A percentile compares a stretch with the other conserved stretches of the same genome.
These are phyloP conservation scores for Diplazon laetatorius DNA, from an alignment of 2,888 invertebrate species.

Conservation along the genomic window DNA sequence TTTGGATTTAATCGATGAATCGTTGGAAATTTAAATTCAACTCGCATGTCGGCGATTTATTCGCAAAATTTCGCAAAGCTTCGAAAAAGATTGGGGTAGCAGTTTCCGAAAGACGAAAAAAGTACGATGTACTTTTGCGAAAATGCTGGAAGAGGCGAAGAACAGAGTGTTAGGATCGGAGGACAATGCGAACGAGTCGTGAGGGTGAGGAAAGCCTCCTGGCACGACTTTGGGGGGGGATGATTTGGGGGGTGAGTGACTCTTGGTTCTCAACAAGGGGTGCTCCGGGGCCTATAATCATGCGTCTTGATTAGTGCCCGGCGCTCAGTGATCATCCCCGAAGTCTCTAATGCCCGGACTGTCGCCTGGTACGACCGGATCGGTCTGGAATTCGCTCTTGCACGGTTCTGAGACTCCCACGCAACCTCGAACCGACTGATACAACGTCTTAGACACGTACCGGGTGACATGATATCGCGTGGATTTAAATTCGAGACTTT, in stretches of 20 bases:
- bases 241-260: slow-evolving; percentile 33
- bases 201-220: slow-evolving; percentile 16
- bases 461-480: slow-evolving; percentile 8
- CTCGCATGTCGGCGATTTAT: no score
- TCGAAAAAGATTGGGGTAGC: background rate
- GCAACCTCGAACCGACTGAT: background rate
- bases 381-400: background rate
- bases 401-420: background rate
- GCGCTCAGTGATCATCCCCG: slow-evolving; percentile 81
- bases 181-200: slow-evolving; percentile 35
- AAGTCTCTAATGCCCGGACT: slow-evolving; percentile 78
- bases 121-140: slow-evolving; percentile 69
- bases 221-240: slow-evolving; percentile 34
- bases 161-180: slow-evolving; percentile 3
- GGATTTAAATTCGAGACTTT: no score
- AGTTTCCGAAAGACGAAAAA: slow-evolving; percentile 18
- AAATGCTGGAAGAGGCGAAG: slow-evolving; percentile 15
- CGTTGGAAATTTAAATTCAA: no score
- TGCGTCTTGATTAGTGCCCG: slow-evolving; percentile 82
- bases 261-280: slow-evolving; percentile 66
- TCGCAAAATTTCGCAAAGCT: background rate
- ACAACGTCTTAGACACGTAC: slow-evolving; percentile 15
- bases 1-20: no score
- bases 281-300: slow-evolving; percentile 81
- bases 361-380: slow-evolving; percentile 41